Evolutionary conservation across 2,888 invertebrate genomes (phyloP).

Genomic region (Polydrusus pterygomalis): DNA sequence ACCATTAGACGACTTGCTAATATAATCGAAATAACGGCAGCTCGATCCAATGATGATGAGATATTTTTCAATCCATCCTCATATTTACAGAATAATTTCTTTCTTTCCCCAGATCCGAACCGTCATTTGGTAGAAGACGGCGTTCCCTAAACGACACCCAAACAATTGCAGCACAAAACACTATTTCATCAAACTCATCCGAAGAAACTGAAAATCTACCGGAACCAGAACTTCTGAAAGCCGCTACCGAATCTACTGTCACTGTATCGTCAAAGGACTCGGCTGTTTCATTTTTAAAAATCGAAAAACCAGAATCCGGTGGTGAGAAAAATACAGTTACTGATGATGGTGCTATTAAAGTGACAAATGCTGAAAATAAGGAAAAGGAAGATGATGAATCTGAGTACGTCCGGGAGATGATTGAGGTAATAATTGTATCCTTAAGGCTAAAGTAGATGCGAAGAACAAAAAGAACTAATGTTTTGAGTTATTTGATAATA

Average conservation of each 20-base stretch:
- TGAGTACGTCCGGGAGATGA: slow-evolving; percentile 92
- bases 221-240: slow-evolving; percentile 29
- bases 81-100: neutral
- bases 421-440: slow-evolving; percentile 87
- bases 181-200: slow-evolving; percentile 7
- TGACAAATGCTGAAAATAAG: slow-evolving; percentile 17
- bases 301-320: slow-evolving; percentile 6
- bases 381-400: slow-evolving; percentile 74
- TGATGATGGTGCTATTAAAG: slow-evolving; percentile 29
- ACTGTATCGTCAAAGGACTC: slow-evolving; percentile 39
- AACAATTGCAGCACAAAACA: slow-evolving; percentile 19
- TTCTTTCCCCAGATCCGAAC: slow-evolving; percentile 57
- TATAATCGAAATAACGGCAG: too few relatives aligned
- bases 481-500: too few relatives aligned
- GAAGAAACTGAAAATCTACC: neutral
- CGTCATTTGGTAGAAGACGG: slow-evolving; percentile 54
- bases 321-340: neutral
- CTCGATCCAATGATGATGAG: too few relatives aligned
- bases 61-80: too few relatives aligned
- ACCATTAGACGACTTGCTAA: too few relatives aligned
- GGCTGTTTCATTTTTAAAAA: slow-evolving; percentile 30
- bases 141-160: slow-evolving; percentile 52
- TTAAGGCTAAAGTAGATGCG: too few relatives aligned
- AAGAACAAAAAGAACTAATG: too few relatives aligned
- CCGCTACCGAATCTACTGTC: slow-evolving; percentile 18